A percentile compares a stretch with the other conserved stretches of the same genome.
phyloP scores from a whole-genome alignment of 1,140 invertebrate genomes.

The Centruroides sculpturatus region DNA sequence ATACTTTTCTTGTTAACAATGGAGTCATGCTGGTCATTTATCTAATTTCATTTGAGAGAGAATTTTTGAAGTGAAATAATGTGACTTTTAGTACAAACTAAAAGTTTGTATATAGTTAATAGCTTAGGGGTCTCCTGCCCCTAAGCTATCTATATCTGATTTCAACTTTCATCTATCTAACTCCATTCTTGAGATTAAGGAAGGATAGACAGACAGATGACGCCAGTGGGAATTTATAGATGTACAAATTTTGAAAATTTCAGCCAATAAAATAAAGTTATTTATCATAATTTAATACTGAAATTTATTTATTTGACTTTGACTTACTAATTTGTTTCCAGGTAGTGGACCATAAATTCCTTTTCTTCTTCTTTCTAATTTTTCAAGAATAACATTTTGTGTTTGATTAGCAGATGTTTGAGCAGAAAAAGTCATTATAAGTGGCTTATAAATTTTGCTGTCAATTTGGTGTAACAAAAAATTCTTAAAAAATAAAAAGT shows the following conservation, averaged over 20 bases:
- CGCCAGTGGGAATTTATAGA: too few species aligned
- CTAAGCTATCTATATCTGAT: too few species aligned
- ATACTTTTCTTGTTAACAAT: too few species aligned
- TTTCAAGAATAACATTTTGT: conserved; percentile 90
- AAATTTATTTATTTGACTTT: conserved; percentile 23
- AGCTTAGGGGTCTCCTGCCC: too few species aligned
- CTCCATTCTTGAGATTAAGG: too few species aligned
- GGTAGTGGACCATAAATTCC: conserved; percentile 85
- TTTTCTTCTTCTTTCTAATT: conserved; percentile 82
- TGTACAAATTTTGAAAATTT: background rate
- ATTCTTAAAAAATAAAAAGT: conserved; percentile 37
- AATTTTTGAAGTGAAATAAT: too few species aligned
- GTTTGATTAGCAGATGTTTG: conserved; percentile 86
- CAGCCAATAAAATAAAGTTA: background rate
- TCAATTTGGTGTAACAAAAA: conserved; percentile 71
- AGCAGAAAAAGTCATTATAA: conserved; percentile 83
- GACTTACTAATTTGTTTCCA: conserved; percentile 52
- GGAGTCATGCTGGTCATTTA: too few species aligned
- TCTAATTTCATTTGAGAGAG: too few species aligned
- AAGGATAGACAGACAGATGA: too few species aligned
- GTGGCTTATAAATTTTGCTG: conserved; percentile 60
- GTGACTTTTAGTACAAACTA: too few species aligned
- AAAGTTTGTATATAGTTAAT: too few species aligned
- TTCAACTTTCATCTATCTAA: too few species aligned
- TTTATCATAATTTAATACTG: conserved; percentile 15